A percentile compares a stretch with the other conserved stretches of the same genome.
These are phyloP conservation scores for Python bivittatus DNA, from an alignment of 2,113 vertebrate species.

Conservation along the genomic window DNA sequence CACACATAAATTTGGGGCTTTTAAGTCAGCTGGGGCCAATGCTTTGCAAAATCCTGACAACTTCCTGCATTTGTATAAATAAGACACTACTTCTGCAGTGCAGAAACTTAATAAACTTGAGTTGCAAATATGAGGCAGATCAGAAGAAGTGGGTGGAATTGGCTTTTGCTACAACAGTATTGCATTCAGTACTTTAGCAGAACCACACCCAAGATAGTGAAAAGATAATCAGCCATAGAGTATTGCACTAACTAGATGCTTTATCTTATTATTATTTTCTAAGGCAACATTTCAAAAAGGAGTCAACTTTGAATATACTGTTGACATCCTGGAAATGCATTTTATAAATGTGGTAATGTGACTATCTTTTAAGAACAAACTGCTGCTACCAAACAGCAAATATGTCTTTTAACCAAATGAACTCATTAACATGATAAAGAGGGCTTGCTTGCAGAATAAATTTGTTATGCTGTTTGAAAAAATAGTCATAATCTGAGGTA, in stretches of 20 bases:
- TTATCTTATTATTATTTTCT: not conserved
- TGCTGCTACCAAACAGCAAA: not conserved
- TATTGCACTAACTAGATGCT: not conserved
- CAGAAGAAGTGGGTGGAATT: not conserved
- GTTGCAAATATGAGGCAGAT: not conserved
- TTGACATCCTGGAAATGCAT: not conserved
- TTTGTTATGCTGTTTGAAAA: too few relatives aligned
- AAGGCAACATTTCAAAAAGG: not conserved
- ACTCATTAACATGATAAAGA: too few relatives aligned
- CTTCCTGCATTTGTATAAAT: constrained; percentile 21
- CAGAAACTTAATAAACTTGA: not conserved
- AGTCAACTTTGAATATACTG: not conserved
- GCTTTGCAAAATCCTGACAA: not conserved
- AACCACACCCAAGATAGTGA: not conserved
- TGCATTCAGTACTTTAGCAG: not conserved
- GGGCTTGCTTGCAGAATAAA: too few relatives aligned
- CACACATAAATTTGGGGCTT: not conserved
- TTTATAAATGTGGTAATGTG: not conserved
- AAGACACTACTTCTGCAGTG: not conserved
- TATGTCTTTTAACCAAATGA: too few relatives aligned
- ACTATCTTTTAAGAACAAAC: not conserved
- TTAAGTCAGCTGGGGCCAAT: not conserved
- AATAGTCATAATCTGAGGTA: too few relatives aligned
- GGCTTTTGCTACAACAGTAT: not conserved
- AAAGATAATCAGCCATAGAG: not conserved